Base-by-base conservation (phyloP, 2,113 vertebrate species). In the Brevimyrus niger region DNA sequence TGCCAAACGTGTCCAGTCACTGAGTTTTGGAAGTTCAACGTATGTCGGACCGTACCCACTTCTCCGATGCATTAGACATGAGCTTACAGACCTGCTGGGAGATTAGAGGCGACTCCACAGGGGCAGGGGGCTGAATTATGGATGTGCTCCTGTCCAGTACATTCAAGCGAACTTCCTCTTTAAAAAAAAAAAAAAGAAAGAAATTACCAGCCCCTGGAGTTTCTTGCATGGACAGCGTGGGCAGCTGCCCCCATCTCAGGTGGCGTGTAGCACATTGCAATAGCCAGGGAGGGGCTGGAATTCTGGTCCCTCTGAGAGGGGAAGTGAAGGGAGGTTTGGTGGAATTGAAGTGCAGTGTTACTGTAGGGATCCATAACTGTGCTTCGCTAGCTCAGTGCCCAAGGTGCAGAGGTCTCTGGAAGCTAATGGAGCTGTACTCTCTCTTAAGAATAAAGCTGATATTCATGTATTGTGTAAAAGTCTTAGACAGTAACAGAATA, bases 121-220 rank as follows among this genome's bases (percentile, higher is more conserved):
- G 23, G 83, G 9, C 21, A n/a, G 83, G 8, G 47, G 83, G 47
- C n/a, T 86, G 83, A 86, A 86, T 86, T 86, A 86, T 86, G 83
- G 23, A 50, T 85, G 83, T 48, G 21, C 21, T 23, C 47, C 44
- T 13, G 47, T 47, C 23, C 23, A 48, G 47, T 31, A 4, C 23
- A 23, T 86, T 86, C 83, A 47, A 86, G 83, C n/a, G 23, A 86
- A 86, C 47, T 86, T 86, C 83, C 44, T 86, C 46, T 86, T 50
- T n/a, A 86, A 50, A 86, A 85, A 27, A 85, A 47, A 47, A 47
- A 47, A 47, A 85, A 48, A 44, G 4, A 10, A 50, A 86, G 11
- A 84, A 86, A 47, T 27, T 23, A 50, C n/a, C 27, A 27, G 44
- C 44, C 46, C 46, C 83, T 50, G 3, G n/a, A 47, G 46, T 86